Evolutionary conservation across 1,140 invertebrate genomes (phyloP).

Genomic region (Trichonephila clavipes): DNA sequence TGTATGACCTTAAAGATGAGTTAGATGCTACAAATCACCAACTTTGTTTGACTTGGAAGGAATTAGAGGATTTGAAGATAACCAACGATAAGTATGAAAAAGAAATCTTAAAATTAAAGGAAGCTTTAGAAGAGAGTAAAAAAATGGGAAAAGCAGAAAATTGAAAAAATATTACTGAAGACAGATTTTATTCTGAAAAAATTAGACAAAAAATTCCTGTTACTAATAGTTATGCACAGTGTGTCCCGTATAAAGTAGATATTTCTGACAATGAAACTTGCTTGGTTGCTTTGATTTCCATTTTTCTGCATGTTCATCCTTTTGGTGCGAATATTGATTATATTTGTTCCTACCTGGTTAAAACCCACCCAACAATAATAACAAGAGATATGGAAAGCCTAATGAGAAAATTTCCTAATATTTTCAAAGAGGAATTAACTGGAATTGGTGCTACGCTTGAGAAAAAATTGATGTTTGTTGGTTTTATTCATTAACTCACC

Average conservation of each 20-base stretch:
- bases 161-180: not conserved
- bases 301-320: constrained; percentile 93
- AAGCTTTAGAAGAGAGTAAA: constrained; percentile 80
- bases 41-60: not conserved
- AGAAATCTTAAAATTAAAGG: constrained; percentile 83
- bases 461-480: constrained; percentile 85
- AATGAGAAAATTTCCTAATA: constrained; percentile 87
- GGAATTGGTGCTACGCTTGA: constrained; percentile 90
- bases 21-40: not conserved
- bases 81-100: constrained; percentile 84
- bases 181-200: constrained; percentile 72
- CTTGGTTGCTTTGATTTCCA: constrained; percentile 86
- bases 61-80: constrained; percentile 77
- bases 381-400: constrained; percentile 88
- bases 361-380: constrained; percentile 86
- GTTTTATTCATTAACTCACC: not conserved
- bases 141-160: constrained; percentile 55
- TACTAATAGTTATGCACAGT: not conserved
- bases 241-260: not conserved
- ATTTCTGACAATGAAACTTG: constrained; percentile 2
- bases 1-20: not conserved
- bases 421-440: constrained; percentile 88
- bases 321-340: constrained; percentile 92
- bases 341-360: constrained; percentile 88
- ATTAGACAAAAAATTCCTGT: too few species aligned